Evolutionary conservation across 2,888 invertebrate species (phyloP).

Genomic region (Phytoseiulus persimilis): DNA sequence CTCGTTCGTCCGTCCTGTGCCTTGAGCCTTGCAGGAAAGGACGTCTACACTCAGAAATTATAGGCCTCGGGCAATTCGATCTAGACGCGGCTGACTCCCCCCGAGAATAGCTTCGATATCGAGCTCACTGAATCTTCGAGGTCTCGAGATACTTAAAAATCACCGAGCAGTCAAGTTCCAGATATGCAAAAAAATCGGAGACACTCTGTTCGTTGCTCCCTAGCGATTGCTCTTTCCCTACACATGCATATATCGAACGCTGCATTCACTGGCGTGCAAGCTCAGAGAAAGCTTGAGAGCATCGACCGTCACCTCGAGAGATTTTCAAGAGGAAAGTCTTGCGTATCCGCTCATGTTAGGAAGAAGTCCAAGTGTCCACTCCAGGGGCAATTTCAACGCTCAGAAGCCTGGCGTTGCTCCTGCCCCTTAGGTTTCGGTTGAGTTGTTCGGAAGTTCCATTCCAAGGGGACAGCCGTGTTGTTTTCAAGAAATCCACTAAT

Average conservation of each 20-base stretch:
- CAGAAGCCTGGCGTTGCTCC: background rate
- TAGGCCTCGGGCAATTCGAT: background rate
- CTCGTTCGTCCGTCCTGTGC: background rate
- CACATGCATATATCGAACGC: background rate
- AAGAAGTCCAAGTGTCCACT: background rate
- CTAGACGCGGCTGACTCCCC: background rate
- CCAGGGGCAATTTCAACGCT: background rate
- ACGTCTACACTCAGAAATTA: background rate
- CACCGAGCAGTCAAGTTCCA: background rate
- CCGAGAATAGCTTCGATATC: background rate
- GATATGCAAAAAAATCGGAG: background rate
- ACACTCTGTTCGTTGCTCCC: background rate
- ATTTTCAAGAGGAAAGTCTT: background rate
- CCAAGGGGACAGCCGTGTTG: too few relatives aligned
- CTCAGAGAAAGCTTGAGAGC: background rate
- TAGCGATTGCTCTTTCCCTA: background rate
- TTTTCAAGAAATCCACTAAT: too few relatives aligned
- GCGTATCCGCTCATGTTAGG: background rate
- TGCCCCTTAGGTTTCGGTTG: background rate
- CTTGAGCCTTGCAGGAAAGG: background rate
- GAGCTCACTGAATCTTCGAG: background rate
- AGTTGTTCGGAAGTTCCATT: too few relatives aligned
- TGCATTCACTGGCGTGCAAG: background rate
- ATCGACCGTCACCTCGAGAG: background rate
- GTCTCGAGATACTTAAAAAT: background rate